Percentiles rank a stretch among this genome's conserved stretches.
Conservation (phyloP, 2,888 invertebrate genomes). For the Hypomecis atomaria region DNA sequence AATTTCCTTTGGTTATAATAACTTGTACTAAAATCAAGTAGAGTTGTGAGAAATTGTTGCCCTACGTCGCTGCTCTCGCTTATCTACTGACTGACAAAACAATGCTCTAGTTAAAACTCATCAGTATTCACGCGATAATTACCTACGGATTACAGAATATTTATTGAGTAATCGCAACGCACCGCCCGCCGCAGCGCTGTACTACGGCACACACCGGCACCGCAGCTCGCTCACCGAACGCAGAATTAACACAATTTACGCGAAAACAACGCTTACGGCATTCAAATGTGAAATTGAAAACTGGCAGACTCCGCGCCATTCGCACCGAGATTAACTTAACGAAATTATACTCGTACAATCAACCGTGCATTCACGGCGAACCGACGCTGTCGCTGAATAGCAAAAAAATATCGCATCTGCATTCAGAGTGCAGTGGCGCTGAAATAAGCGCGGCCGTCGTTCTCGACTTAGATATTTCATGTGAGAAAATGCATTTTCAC, state of each 20-base stretch:
- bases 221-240: slow-evolving; percentile 28
- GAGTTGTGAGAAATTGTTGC: slow-evolving; percentile 7
- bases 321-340: slow-evolving; percentile 68
- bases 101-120: slow-evolving; percentile 54
- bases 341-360: slow-evolving; percentile 75
- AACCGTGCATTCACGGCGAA: slow-evolving; percentile 61
- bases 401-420: slow-evolving; percentile 49
- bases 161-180: slow-evolving; percentile 50
- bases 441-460: slow-evolving; percentile 46
- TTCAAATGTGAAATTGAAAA: slow-evolving; percentile 69
- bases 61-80: slow-evolving; percentile 6
- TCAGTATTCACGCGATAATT: slow-evolving; percentile 58
- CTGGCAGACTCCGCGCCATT: slow-evolving; percentile 61
- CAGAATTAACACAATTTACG: slow-evolving; percentile 57
- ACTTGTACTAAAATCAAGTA: background rate
- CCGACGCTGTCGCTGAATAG: slow-evolving; percentile 39
- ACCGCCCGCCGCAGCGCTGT: slow-evolving; percentile 12
- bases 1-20: background rate
- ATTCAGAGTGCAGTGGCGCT: slow-evolving; percentile 38
- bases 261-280: slow-evolving; percentile 63
- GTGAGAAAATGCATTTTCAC: slow-evolving; percentile 61
- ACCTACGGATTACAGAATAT: slow-evolving; percentile 55
- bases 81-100: slow-evolving; percentile 35
- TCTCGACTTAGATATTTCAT: slow-evolving; percentile 54
- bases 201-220: slow-evolving; percentile 38